Percentiles rank a stretch among this genome's conserved stretches.
Evolutionary conservation across 2,113 vertebrate species (phyloP).

Genomic region (Tamias sibiricus): DNA sequence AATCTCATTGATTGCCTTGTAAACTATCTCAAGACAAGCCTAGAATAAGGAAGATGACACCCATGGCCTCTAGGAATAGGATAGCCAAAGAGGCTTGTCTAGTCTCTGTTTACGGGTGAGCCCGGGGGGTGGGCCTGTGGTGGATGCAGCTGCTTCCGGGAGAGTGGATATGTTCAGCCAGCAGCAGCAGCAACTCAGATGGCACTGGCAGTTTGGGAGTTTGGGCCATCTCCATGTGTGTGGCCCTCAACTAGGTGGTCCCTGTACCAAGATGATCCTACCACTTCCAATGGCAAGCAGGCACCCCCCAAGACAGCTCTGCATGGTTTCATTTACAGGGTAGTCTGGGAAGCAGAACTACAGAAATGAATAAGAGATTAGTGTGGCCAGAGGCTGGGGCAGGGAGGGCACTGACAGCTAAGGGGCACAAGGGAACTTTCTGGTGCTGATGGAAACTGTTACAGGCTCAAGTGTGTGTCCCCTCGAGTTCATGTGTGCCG

Average conservation of each 20-base stretch:
- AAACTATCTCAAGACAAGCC: background rate
- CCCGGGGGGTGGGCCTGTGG: rapidly evolving
- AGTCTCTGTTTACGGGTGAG: background rate
- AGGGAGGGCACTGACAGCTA: background rate
- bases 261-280: background rate
- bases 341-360: background rate
- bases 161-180: background rate
- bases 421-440: background rate
- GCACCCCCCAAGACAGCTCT: background rate
- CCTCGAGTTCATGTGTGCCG: background rate
- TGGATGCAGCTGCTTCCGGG: background rate
- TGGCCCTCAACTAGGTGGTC: background rate
- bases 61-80: background rate
- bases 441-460: background rate
- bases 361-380: background rate
- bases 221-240: background rate
- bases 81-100: no score
- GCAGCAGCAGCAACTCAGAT: background rate
- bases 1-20: background rate
- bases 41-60: background rate
- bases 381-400: background rate
- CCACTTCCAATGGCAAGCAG: background rate
- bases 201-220: background rate
- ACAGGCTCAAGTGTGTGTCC: background rate
- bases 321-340: background rate